Percentiles rank a stretch among this genome's conserved stretches.
These are phyloP conservation scores for Aurelia sp. DNA, from an alignment of 30 jellyfish, hydroid and myxozoan genomes.

Conservation along the genomic window DNA sequence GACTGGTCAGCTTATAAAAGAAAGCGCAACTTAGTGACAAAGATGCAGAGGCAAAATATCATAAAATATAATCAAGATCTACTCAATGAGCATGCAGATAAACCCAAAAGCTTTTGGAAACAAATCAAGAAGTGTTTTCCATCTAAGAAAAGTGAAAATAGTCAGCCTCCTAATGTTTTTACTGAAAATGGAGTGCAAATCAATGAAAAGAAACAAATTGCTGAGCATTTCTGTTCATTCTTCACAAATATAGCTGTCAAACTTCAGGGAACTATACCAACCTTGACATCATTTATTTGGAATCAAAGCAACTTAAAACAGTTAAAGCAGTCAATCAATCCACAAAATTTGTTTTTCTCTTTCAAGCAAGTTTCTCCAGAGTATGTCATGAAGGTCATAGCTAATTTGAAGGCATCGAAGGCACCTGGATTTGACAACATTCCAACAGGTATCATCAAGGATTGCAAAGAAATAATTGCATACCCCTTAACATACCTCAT, in stretches of 20 bases:
- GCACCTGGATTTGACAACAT: too few relatives aligned
- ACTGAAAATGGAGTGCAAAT: slow-evolving; percentile 4
- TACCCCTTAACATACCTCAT: not conserved
- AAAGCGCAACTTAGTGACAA: not conserved
- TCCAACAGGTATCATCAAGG: too few relatives aligned
- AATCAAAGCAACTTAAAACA: not conserved
- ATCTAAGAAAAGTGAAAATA: slow-evolving; percentile 15
- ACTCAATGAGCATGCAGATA: slow-evolving; percentile 33
- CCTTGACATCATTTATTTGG: slow-evolving; percentile 13
- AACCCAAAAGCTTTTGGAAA: slow-evolving; percentile 9
- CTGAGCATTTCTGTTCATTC: slow-evolving; percentile 9
- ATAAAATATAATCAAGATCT: slow-evolving; percentile 13
- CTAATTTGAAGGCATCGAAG: not conserved
- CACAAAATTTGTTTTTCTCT: too few relatives aligned
- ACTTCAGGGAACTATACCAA: slow-evolving; percentile 19
- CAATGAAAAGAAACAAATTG: slow-evolving; percentile 4
- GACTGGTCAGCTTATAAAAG: too few relatives aligned
- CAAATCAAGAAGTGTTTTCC: slow-evolving; percentile 26
- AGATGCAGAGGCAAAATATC: not conserved
- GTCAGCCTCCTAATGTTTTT: not conserved
- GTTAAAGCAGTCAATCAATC: slow-evolving; percentile 2
- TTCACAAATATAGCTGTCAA: slow-evolving; percentile 7
- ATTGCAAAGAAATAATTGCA: too few relatives aligned
- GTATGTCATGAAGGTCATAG: slow-evolving; percentile 21
- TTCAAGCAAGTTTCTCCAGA: not conserved